Percentiles rank a stretch among this genome's conserved stretches.
phyloP scores from a whole-genome alignment of 1,140 invertebrate species.

The Pseudoatta argentina region DNA sequence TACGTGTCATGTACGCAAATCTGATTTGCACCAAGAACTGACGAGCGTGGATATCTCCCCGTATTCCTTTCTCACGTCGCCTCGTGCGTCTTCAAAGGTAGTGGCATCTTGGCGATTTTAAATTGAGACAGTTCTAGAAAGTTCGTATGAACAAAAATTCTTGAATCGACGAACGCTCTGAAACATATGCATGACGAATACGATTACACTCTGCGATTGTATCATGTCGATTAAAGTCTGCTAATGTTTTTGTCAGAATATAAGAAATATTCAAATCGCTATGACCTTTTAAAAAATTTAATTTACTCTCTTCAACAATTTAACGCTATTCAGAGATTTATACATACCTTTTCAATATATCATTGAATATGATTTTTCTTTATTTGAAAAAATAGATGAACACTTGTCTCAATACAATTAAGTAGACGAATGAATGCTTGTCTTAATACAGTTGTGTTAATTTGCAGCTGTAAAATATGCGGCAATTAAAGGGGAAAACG shows the following conservation, averaged over 20 bases:
- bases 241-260: neutral
- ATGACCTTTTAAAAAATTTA: neutral
- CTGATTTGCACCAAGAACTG: conserved; percentile 48
- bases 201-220: neutral
- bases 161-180: neutral
- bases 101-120: neutral
- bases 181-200: conserved; percentile 61
- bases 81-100: conserved; percentile 58
- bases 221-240: neutral
- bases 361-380: neutral
- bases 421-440: neutral
- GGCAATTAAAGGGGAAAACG: conserved; percentile 92
- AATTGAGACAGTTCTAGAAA: conserved; percentile 19
- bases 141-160: neutral
- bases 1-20: conserved; percentile 71
- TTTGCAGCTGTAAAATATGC: conserved; percentile 86
- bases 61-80: conserved; percentile 36
- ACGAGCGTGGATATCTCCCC: neutral
- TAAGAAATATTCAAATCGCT: neutral
- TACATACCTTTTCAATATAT: neutral
- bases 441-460: neutral
- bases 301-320: neutral
- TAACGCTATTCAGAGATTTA: neutral
- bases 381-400: neutral
- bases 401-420: neutral